phyloP scores from a whole-genome alignment of 2,888 invertebrate genomes.

The Acleris literana region DNA sequence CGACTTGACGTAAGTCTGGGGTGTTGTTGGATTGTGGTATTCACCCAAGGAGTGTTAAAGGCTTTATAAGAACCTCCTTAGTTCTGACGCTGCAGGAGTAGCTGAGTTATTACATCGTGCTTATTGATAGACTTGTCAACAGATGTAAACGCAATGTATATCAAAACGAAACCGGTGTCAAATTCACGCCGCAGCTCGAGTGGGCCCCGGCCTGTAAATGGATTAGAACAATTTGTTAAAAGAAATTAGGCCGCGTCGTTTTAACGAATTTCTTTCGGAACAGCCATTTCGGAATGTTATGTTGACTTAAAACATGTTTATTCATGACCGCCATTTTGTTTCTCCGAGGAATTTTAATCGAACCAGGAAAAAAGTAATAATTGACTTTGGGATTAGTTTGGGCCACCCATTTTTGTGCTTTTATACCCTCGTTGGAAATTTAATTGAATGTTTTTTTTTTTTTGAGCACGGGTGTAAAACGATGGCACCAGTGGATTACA shows the following conservation, averaged over 20 bases:
- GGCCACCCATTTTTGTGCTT: slow-evolving; percentile 34
- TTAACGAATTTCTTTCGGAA: slow-evolving; percentile 51
- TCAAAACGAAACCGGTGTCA: neutral
- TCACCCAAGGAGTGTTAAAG: too few relatives aligned
- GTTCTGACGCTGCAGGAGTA: too few relatives aligned
- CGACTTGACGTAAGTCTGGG: too few relatives aligned
- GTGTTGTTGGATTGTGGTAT: too few relatives aligned
- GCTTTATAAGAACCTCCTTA: too few relatives aligned
- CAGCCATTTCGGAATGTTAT: slow-evolving; percentile 43
- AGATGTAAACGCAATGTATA: slow-evolving; percentile 21
- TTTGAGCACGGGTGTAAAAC: too few relatives aligned
- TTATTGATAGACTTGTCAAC: too few relatives aligned
- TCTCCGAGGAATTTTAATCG: slow-evolving; percentile 33
- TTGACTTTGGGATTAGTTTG: slow-evolving; percentile 37
- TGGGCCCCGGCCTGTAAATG: slow-evolving; percentile 57
- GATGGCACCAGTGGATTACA: too few relatives aligned
- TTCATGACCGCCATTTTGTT: slow-evolving; percentile 47
- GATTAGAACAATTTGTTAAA: slow-evolving; percentile 66
- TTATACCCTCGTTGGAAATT: slow-evolving; percentile 31
- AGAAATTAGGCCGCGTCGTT: slow-evolving; percentile 57
- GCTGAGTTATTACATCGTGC: too few relatives aligned
- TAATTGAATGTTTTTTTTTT: slow-evolving; percentile 19
- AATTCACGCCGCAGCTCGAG: slow-evolving; percentile 44
- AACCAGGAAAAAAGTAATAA: slow-evolving; percentile 35
- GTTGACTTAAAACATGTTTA: slow-evolving; percentile 49